Evolutionary conservation across 2,113 vertebrate genomes (phyloP), one percentile per base, ranked within the genome.

Genomic region (Oryzias woworae): DNA sequence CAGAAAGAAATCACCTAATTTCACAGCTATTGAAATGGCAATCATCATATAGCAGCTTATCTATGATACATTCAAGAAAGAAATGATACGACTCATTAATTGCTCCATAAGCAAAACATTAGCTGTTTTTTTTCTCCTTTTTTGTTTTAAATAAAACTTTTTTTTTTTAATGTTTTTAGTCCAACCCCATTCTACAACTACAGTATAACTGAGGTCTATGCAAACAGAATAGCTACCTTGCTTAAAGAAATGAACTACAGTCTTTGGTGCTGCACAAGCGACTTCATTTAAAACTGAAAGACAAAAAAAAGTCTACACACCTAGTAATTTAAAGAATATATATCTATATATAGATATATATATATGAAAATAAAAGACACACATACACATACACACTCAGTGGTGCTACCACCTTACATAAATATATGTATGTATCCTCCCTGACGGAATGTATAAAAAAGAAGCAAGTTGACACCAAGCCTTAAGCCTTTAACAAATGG

Each of bases 1-100:
- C 94, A 89, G 92, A 95, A 92, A 95, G 92, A 95, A 94, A 88
- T 95, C 94, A 95, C 94, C 94, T 96, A 96, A 96, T 95, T 99
- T 99, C 97, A 99, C 96, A 99, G 96, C 96, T 96, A 98, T 96
- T 90, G 95, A 99, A 99, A 96, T 99, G 97, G 96, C 96, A 96
- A 98, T 96, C 93, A 92, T 95, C 94, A 96, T 95, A 94, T 98
- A 99, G 97, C 97, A 99, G 97, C 96, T 98, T 95, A 96, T 96
- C 96, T 99, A 98, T 93, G 92, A 96, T 99, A 99, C 97, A 99
- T 99, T 99, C 96, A 98, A 97, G 95, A 98, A 95, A 98, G 95
- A 98, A 96, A 98, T 95, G 95, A 96, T 94, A 94, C 94, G 91
- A 94, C 93, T 94, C 96, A 96, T 96, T 98, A 97, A 94, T 97